Evolutionary conservation across 2,888 invertebrate species (phyloP), one percentile per base, ranked within the genome.

Genomic region (Drosophila siamana): DNA sequence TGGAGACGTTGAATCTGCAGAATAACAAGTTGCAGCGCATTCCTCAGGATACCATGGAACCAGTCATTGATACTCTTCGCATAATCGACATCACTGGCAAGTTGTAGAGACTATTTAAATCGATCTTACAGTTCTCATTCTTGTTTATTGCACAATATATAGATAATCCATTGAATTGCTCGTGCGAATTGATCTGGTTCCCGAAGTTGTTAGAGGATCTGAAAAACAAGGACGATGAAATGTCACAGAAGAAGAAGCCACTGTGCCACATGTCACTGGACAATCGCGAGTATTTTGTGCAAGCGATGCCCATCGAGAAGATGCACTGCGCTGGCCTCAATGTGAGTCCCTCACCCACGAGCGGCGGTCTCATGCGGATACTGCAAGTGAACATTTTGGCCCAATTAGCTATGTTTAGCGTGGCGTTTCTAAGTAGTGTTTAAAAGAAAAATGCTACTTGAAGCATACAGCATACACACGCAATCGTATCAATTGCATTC

Each of bases 101-200:
- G 93, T 84, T 55, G 28, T 69, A n/a, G 22, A 11, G 22, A 84
- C 41, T 19, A 5, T 16, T 5, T 1, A 15, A 16, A 2, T 4
- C 2, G 9, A 44, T n/a, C 15, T 22, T 9, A 33, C 33, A 33
- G 33, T 33, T 33, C n/a, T 33, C n/a, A 33, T 33, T n/a, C 5
- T 33, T 33, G 33, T 11, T 33, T 33, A 1, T 11, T n/a, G 11
- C n/a, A 2, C 33, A 16, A 7, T 6, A 30, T n/a, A 5, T 92
- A 98, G 98, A 97, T 93, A 98, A 98, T 92, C 97, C 97, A 9
- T 92, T 98, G 82, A 93, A 95, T 67, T 98, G 98, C 91, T 96
- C 97, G 87, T 98, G 98, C 91, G 96, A 97, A 85, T 93, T 98
- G 78, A 95, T 95, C 52, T 98, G 98, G 98, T 97, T 97, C 92